Evolutionary conservation across 2,888 invertebrate species (phyloP), one percentile per base, ranked within the genome.

Genomic region (Copidosoma aretas): DNA sequence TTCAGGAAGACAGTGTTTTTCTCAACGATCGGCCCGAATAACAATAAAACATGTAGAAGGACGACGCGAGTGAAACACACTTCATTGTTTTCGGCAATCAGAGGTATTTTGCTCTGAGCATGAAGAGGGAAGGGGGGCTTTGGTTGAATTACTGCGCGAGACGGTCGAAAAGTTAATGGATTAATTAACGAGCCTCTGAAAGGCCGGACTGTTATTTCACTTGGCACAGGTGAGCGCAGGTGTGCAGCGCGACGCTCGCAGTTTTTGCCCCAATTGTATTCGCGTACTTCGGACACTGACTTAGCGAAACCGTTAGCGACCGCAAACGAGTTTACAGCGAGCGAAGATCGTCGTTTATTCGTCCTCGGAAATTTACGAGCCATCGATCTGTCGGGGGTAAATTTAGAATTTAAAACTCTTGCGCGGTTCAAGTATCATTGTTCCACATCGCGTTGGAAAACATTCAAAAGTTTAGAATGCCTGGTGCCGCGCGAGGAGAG

Each of bases 231-330:
- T 32, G 32, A 32, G 32, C 32, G 32, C 32, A 41, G 14, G 8
- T 14, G 41, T 14, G 41, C 41, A 10, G 14, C 14, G 14, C 41
- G 41, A 14, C 41, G 8, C 41, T 41, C 41, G 8, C 41, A 10
- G 10, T 41, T 10, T 41, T 14, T 14, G 43, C 43, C 61, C 67
- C 67, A 67, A 67, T 61, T 61, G 61, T 67, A 41, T n/a, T n/a
- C n/a, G n/a, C 43, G 43, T 8, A 15, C 12, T 17, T 17, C 10
- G 41, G 41, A 14, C 10, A n/a, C n/a, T n/a, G n/a, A n/a, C n/a
- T n/a, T n/a, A 14, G 41, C 10, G 41, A 14, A 17, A 17, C 3
- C 43, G 15, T 12, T 15, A 46, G 4, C 43, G 15, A 8, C 43
- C 15, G 3, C 14, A 12, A 46, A 14, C 43, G 17, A 46, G 43